Base-by-base conservation (phyloP, 2,888 invertebrate species). In the Amblyjoppa proteus region DNA sequence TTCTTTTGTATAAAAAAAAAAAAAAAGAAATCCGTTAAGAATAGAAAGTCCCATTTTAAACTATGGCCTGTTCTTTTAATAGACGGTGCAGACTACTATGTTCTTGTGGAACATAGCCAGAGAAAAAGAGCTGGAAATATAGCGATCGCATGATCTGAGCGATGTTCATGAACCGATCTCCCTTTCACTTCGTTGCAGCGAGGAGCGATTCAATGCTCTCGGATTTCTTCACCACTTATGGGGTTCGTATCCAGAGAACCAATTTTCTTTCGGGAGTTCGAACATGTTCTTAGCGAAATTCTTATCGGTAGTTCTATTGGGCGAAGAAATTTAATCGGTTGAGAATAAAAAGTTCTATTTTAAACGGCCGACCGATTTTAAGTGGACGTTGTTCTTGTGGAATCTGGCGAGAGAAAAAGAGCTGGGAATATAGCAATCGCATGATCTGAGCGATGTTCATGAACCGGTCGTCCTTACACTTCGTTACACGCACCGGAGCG, bases 381-480 rank as follows among this genome's bases (percentile, higher is more conserved):
- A 20, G 20, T 20, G 20, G 20, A 20, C 20, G 20, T 20, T 34
- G 34, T 34, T 34, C 34, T 34, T 34, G 34, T 34, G 34, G 34
- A 34, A 34, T 3, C 4, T 34, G 5, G 34, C 84, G 84, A 78
- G 81, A 73, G 71, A 75, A 73, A 64, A 69, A 84, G 79, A 49
- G 31, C 56, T 61, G n/a, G 34, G 34, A 70, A 81, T 69, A 41
- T 73, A 74, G 81, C 58, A 68, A 70, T 75, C 61, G 41, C 28
- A 61, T 51, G 34, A 25, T 20, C 69, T 45, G 41, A 74, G 49
- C 71, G 68, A 61, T 61, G 69, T 66, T 53, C 31, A 56, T 45
- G 31, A 13, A 53, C 61, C 81, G 51, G 28, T 81, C 61, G 75
- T 53, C 58, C 82, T 58, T 49, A 4, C 41, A n/a, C 58, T 73